phyloP scores from a whole-genome alignment of 2,888 invertebrate genomes.

The Drosophila mulleri region DNA sequence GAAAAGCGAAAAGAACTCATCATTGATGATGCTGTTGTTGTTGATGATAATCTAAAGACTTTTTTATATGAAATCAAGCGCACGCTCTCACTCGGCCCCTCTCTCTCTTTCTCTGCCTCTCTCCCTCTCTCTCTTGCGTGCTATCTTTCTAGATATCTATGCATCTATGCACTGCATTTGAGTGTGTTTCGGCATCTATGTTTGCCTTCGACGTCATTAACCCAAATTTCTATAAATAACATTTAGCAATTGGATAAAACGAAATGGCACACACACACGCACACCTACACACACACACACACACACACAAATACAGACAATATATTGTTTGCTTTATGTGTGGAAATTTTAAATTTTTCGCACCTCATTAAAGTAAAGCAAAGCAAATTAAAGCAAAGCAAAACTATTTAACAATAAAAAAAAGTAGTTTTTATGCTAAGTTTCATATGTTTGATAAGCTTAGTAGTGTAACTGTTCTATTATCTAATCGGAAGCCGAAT shows the following conservation, averaged over 20 bases:
- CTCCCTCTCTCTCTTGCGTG: no score
- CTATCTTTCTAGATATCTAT: conserved; percentile 42
- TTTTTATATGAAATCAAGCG: conserved; percentile 21
- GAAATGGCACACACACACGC: conserved; percentile 20
- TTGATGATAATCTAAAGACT: conserved; percentile 64
- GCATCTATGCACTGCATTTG: conserved; percentile 14
- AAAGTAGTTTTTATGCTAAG: not conserved
- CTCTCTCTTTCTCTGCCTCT: not conserved
- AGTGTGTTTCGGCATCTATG: conserved; percentile 50
- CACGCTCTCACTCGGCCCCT: not conserved
- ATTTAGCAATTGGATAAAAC: conserved; percentile 59
- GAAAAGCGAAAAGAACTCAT: conserved; percentile 75
- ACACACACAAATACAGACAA: conserved; percentile 5
- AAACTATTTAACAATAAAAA: conserved; percentile 26
- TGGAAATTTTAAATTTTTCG: conserved; percentile 37
- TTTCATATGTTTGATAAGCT: conserved; percentile 43
- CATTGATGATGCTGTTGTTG: conserved; percentile 37
- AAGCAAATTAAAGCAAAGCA: conserved; percentile 4
- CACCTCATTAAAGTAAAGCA: conserved; percentile 35
- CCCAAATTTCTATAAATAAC: conserved; percentile 75
- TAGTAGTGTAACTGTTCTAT: conserved; percentile 9
- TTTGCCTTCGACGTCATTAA: conserved; percentile 68
- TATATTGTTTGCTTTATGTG: conserved; percentile 23
- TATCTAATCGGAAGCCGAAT: conserved; percentile 45
- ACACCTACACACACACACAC: conserved; percentile 9